Evolutionary conservation across 2,113 vertebrate genomes (phyloP), one percentile per base, ranked within the genome.

Genomic region (Typhlomys cinereus): DNA sequence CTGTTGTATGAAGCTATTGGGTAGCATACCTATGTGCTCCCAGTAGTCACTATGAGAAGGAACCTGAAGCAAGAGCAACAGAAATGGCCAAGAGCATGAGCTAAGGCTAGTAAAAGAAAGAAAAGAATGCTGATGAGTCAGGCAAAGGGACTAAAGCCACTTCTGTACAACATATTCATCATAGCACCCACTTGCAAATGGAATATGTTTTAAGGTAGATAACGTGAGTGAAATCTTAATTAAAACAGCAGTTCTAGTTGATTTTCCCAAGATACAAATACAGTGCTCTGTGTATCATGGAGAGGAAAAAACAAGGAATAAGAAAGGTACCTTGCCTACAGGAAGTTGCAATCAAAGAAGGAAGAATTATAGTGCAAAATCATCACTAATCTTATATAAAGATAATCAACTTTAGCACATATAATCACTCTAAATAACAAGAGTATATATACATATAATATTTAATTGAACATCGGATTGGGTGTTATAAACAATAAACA

Each of bases 291-390:
- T 41, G 67, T 74, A 46, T 29, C 71, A 89, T 54, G 18, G 29
- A 66, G 57, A 95, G 91, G 80, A 84, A 61, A 57, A 94, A 90
- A 23, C 57, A 89, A 46, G 36, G 62, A 94, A 88, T 88, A 73
- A 94, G 70, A 92, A 94, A 93, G 18, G n/a, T 34, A 85, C 1
- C 61, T 90, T 93, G 52, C 52, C 61, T 89, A 85, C 29, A 86
- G 86, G 61, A 96, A 76, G 41, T 83, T 92, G 44, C 9, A 80
- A 44, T 61, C 39, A 80, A 34, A 75, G n/a, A 54, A 44, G 44
- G 27, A 64, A 46, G 50, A 82, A 57, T 90, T 90, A 82, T 39
- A 92, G 50, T 92, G 88, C 25, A 80, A 5, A 92, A 73, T 62
- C 14, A 87, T 83, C 71, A 94, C 36, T 66, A 95, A 36, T 76